These are phyloP conservation scores for Dendropsophus ebraccatus DNA, from an alignment of 2,113 vertebrate species.

Conservation along the genomic window DNA sequence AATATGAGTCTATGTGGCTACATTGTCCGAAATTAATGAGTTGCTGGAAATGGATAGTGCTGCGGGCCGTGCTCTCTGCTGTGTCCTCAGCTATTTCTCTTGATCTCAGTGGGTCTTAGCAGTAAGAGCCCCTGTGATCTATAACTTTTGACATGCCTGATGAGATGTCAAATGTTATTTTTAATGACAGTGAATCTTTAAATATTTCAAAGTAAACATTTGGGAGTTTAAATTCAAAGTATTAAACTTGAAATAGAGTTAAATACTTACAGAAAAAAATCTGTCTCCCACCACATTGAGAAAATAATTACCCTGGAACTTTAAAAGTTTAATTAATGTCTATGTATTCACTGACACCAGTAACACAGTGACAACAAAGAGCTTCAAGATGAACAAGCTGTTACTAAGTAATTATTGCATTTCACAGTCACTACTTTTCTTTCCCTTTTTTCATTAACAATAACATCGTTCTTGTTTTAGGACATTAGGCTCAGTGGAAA, in stretches of 20 bases:
- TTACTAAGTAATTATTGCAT: constrained; percentile 53
- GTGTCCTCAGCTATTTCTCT: too few species aligned
- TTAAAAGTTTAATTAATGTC: constrained; percentile 47
- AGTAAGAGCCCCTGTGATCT: too few species aligned
- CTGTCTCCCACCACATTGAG: background rate
- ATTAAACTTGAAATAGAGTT: background rate
- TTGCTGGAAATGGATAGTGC: too few species aligned
- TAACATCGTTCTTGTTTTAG: constrained; percentile 49
- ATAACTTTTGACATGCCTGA: too few species aligned
- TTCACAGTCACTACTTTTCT: constrained; percentile 45
- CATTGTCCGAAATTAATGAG: too few species aligned
- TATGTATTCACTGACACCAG: constrained; percentile 44
- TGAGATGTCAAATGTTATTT: too few species aligned
- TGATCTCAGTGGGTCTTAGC: too few species aligned
- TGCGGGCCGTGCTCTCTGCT: too few species aligned
- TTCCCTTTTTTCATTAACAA: constrained; percentile 35
- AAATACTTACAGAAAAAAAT: background rate
- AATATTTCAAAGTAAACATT: background rate
- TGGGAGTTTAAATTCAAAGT: background rate
- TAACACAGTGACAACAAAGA: constrained; percentile 40
- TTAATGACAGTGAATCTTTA: too few species aligned
- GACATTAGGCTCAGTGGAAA: constrained; percentile 31
- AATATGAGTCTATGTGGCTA: too few species aligned
- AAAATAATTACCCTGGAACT: constrained; percentile 4
- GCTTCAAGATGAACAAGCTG: constrained; percentile 44